phyloP scores from a whole-genome alignment of 2,113 vertebrate genomes.

The Loxodonta africana region DNA sequence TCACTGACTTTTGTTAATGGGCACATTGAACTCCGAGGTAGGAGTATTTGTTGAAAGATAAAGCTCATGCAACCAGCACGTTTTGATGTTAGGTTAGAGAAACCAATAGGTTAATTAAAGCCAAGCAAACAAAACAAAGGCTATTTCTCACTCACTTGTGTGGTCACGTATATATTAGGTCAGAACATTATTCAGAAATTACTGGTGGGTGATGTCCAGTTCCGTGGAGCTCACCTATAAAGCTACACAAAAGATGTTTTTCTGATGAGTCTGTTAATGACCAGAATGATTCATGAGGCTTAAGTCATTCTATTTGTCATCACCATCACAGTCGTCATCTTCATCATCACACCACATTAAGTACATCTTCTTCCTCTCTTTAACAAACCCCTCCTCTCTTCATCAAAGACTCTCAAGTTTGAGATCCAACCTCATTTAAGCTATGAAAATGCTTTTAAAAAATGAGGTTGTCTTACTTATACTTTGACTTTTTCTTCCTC shows the following conservation, averaged over 20 bases:
- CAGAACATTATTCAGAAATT: neutral
- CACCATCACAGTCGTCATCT: neutral
- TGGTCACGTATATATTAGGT: neutral
- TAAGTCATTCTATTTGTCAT: neutral
- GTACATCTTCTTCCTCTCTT: neutral
- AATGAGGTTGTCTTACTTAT: neutral
- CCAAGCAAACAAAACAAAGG: neutral
- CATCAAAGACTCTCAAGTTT: neutral
- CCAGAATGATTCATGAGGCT: neutral
- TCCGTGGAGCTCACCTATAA: neutral
- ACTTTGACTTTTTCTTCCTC: conserved; percentile 10
- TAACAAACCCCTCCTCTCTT: neutral
- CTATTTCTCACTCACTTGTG: neutral
- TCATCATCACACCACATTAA: neutral
- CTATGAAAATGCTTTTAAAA: conserved; percentile 13
- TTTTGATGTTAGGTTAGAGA: neutral
- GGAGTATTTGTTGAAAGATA: neutral
- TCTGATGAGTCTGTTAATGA: neutral
- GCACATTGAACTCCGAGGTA: neutral
- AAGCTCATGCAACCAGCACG: neutral
- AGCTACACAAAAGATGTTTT: neutral
- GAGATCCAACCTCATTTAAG: neutral
- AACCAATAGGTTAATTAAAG: neutral
- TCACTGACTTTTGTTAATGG: neutral
- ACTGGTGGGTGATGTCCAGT: neutral